Conservation (phyloP, 1,140 invertebrate genomes). For the Carcinoscorpius rotundicauda region DNA sequence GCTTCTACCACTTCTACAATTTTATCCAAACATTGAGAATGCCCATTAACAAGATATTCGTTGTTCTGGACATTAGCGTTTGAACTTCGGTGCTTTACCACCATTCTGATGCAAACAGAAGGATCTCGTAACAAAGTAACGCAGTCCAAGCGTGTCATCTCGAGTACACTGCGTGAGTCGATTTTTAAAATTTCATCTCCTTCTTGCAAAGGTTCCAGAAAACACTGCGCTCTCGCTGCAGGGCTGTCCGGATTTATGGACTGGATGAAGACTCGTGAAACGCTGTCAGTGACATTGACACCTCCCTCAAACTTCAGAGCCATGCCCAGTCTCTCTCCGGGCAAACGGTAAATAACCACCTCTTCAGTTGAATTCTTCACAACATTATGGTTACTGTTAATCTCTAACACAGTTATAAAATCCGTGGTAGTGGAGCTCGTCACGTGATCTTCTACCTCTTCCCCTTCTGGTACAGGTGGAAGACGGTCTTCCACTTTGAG, state of each 20-base stretch:
- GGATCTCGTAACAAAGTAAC: slow-evolving; percentile 68
- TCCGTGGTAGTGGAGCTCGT: too few species aligned
- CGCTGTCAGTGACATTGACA: slow-evolving; percentile 46
- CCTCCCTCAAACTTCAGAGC: slow-evolving; percentile 85
- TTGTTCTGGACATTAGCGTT: slow-evolving; percentile 2
- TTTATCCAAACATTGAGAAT: background rate
- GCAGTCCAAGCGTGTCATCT: slow-evolving; percentile 74
- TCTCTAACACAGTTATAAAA: too few species aligned
- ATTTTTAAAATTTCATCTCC: slow-evolving; percentile 82
- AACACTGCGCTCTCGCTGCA: slow-evolving; percentile 56
- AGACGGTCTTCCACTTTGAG: too few species aligned
- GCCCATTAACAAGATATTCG: slow-evolving; percentile 4
- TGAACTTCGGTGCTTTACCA: background rate
- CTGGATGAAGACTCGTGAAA: slow-evolving; percentile 65
- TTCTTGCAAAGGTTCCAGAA: slow-evolving; percentile 35
- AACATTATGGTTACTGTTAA: too few species aligned
- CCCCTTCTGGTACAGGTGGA: too few species aligned
- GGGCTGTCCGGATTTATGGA: slow-evolving; percentile 78
- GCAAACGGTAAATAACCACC: slow-evolving; percentile 64
- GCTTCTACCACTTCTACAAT: slow-evolving; percentile 15
- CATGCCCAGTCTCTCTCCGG: slow-evolving; percentile 77
- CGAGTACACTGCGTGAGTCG: slow-evolving; percentile 55
- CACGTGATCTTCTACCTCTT: too few species aligned
- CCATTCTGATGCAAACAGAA: slow-evolving; percentile 58
- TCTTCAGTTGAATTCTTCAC: slow-evolving; percentile 35